Base-by-base conservation (phyloP, 2,797 vertebrate species). In the Menidia menidia region DNA sequence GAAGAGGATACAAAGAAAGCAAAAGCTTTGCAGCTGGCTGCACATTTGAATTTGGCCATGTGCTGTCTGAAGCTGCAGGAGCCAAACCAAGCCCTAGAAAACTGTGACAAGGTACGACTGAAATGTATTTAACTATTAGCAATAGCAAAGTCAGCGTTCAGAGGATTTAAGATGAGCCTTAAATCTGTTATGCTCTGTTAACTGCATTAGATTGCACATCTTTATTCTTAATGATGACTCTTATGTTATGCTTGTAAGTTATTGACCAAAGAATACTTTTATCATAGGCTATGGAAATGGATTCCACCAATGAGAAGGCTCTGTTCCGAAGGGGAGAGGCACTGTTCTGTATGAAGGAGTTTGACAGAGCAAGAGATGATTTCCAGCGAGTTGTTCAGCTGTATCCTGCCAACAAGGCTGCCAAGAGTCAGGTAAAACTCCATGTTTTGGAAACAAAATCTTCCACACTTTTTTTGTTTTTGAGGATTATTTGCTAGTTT, bases 291-390 rank as follows among this genome's bases (percentile, higher is more conserved):
- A 86, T 99, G 0, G 95, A 96, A 51, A 68, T 97, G 80, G 96
- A 99, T 54, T 71, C 87, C 56, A 94, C 85, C 78, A 99, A 94
- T 1, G 98, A 99, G 86, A 99, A 99, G 87, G 98, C 97, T 6
- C 93, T 99, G 47, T 99, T 99, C 92, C 93, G 98, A 60, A 94
- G 96, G 30, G 97, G 96, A 3, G 98, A 99, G 85, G 96, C 98
- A 0, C 92, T 95, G 64, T 93, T 96, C 67, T 92, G 92, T 8
- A 95, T 97, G 93, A 98, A 98, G 74, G 98, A 99, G 88, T 97
- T 95, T 78, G 96, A 99, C 66, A 72, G 84, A 64, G 98, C 98
- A 14, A 92, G 92, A 73, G 95, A 90, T 14, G 96, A 97, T 88
- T 98, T 99, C 88, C 95, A 97, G 84, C 96, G 87, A 48, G 96